Conservation (phyloP, 1,140 invertebrate genomes). For the Drosophila prosaltans region DNA sequence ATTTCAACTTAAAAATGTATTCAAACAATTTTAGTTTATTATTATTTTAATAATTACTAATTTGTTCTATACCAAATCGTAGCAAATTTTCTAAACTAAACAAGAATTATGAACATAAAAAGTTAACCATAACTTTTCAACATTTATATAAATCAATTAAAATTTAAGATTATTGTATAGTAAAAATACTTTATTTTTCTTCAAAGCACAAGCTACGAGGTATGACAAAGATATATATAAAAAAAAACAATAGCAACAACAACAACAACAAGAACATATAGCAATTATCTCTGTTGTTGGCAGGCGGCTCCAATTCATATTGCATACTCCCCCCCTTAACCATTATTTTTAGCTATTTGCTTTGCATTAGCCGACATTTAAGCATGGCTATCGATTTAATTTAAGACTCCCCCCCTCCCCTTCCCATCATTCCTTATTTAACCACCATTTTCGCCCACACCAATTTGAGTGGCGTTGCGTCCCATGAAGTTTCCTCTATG, state of each 20-base stretch:
- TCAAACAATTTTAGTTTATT: too few species aligned
- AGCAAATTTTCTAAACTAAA: too few species aligned
- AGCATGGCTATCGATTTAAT: constrained; percentile 79
- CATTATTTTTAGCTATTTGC: constrained; percentile 72
- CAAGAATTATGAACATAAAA: too few species aligned
- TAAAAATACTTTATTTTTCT: neutral
- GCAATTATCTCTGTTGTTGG: constrained; percentile 76
- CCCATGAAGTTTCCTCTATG: neutral
- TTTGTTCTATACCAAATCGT: too few species aligned
- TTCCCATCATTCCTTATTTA: neutral
- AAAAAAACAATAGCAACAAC: neutral
- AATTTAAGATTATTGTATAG: neutral
- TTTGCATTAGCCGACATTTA: constrained; percentile 81
- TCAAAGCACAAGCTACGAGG: neutral
- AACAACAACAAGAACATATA: constrained; percentile 52
- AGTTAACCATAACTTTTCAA: too few species aligned
- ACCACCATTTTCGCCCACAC: neutral
- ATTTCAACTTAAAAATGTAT: too few species aligned
- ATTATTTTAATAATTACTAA: too few species aligned
- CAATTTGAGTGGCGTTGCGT: constrained; percentile 1
- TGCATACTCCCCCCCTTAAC: constrained; percentile 30
- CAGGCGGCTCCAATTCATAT: constrained; percentile 64
- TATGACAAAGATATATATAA: neutral
- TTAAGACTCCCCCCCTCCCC: constrained; percentile 34
- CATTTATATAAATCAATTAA: too few species aligned